Conservation (phyloP, 2,797 vertebrate genomes). For the Onychomys leucogaster region DNA sequence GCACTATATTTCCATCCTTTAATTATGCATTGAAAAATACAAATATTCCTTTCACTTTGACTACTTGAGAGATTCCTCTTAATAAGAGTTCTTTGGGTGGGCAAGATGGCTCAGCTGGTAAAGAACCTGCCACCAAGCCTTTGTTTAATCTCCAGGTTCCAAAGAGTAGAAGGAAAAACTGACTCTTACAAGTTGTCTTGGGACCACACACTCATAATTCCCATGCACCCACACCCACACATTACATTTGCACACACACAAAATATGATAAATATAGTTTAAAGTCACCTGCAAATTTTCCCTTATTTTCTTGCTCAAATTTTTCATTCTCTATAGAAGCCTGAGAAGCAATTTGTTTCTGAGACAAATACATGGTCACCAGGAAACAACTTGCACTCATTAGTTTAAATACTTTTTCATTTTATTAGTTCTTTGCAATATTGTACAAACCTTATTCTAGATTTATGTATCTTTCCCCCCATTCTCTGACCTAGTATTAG, state of each 20-base stretch:
- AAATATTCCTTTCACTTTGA: background rate
- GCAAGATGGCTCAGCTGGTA: background rate
- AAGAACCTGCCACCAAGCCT: background rate
- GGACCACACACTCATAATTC: background rate
- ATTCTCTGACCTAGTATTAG: constrained; percentile 12
- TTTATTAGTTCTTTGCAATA: constrained; percentile 28
- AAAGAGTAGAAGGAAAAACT: background rate
- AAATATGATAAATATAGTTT: background rate
- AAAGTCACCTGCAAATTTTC: background rate
- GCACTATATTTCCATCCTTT: background rate
- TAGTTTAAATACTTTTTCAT: background rate
- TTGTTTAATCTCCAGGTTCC: background rate
- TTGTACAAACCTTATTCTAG: background rate
- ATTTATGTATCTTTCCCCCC: background rate
- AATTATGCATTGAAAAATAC: background rate
- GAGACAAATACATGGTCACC: background rate
- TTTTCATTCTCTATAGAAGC: background rate
- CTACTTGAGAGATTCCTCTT: background rate
- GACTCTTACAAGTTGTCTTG: background rate
- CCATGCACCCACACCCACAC: background rate
- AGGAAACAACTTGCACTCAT: background rate
- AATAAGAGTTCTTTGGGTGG: background rate
- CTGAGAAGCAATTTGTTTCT: background rate
- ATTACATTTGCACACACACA: background rate
- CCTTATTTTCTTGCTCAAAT: background rate